These are phyloP conservation scores for Triplophysa yarkandensis DNA, from an alignment of 2,797 vertebrate genomes.

Conservation along the genomic window DNA sequence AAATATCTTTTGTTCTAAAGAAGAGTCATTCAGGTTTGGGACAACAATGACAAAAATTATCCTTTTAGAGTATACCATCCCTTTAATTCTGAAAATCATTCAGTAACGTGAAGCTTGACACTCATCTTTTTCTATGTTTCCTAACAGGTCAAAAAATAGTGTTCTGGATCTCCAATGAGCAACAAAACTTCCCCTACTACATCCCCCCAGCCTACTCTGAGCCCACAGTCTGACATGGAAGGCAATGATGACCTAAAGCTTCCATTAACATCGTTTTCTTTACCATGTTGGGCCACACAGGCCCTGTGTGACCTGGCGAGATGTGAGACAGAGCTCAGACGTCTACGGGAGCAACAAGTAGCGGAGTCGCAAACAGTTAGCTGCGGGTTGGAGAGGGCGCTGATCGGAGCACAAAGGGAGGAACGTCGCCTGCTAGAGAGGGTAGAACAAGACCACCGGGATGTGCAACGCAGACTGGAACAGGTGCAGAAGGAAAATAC, in stretches of 20 bases:
- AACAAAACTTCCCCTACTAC: conserved; percentile 54
- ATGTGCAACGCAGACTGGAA: conserved; percentile 70
- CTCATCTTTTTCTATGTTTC: neutral
- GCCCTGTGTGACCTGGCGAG: conserved; percentile 67
- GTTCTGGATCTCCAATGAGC: conserved; percentile 59
- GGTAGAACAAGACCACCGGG: conserved; percentile 76
- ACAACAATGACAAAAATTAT: no score
- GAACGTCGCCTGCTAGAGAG: conserved; percentile 74
- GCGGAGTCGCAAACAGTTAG: conserved; percentile 64
- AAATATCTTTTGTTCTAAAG: no score
- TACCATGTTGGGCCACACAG: conserved; percentile 70
- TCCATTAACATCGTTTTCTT: conserved; percentile 47
- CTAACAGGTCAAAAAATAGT: conserved; percentile 46
- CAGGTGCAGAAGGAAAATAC: conserved; percentile 73
- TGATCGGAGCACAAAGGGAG: conserved; percentile 70
- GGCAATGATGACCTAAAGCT: conserved; percentile 46
- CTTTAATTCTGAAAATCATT: neutral
- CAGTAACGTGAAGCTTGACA: neutral
- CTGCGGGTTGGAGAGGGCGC: conserved; percentile 68
- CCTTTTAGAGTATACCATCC: no score
- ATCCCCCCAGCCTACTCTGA: conserved; percentile 54
- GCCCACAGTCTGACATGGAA: conserved; percentile 53
- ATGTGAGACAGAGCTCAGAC: conserved; percentile 66
- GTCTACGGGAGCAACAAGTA: conserved; percentile 63
- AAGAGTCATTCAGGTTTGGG: no score